Evolutionary conservation across 2,113 vertebrate genomes (phyloP).

Genomic region (Nyctibius bracteatus): DNA sequence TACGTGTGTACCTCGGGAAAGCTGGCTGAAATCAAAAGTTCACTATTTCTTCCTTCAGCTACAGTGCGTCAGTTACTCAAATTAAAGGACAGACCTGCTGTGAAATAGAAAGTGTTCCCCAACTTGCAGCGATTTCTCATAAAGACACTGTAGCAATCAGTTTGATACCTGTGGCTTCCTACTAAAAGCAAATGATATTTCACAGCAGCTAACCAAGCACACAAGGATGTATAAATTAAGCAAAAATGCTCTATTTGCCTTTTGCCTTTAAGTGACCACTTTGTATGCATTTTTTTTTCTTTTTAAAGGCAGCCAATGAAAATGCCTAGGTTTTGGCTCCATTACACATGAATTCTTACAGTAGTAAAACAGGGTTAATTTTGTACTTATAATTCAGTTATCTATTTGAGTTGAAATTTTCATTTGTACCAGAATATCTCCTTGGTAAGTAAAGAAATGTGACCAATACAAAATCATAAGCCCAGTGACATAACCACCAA

Average conservation of each 20-base stretch:
- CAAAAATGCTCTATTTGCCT: background rate
- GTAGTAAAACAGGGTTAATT: background rate
- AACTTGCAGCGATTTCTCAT: background rate
- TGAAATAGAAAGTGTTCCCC: background rate
- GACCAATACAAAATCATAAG: background rate
- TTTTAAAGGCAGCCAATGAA: background rate
- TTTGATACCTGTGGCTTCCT: constrained; percentile 3
- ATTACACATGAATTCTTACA: background rate
- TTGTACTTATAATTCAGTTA: background rate
- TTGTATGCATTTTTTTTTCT: background rate
- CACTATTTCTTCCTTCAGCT: background rate
- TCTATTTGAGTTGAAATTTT: background rate
- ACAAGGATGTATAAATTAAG: background rate
- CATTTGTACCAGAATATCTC: background rate
- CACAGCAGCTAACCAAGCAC: background rate
- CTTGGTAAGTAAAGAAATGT: background rate
- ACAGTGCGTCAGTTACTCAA: background rate
- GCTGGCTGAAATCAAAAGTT: background rate
- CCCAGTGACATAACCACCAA: background rate
- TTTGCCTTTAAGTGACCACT: background rate
- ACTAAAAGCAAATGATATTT: background rate
- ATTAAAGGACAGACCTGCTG: constrained; percentile 7
- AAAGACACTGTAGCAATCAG: background rate
- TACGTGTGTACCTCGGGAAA: background rate
- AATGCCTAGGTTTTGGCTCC: background rate